Evolutionary conservation across 23 tunicate species (phyloP).

Genomic region (Clavelina lepadiformis): DNA sequence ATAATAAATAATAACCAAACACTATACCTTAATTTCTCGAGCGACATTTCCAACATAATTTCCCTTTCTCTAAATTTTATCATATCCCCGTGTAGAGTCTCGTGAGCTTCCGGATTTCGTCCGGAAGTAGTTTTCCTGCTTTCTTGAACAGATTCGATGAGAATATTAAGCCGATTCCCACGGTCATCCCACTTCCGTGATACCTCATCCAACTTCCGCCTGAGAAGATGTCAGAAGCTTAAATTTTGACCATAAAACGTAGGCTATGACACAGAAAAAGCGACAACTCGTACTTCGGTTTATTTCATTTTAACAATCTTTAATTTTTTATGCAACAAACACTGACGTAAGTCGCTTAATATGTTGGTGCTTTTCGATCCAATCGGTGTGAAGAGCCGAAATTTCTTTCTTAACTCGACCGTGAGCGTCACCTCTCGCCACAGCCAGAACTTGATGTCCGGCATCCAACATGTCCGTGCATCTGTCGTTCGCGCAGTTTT

Average conservation of each 20-base stretch:
- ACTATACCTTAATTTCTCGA: constrained; percentile 34
- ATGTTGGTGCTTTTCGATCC: constrained; percentile 17
- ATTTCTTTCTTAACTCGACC: constrained; percentile 32
- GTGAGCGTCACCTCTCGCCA: constrained; percentile 21
- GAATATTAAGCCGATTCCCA: constrained; percentile 41
- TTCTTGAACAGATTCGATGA: constrained; percentile 41
- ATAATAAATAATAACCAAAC: too few relatives aligned
- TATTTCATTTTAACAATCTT: too few relatives aligned
- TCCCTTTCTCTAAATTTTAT: constrained; percentile 62
- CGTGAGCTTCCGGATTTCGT: constrained; percentile 8
- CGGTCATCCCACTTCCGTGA: constrained; percentile 24
- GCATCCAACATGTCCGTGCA: constrained; percentile 36
- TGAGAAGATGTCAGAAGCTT: too few relatives aligned
- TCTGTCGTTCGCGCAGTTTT: too few relatives aligned
- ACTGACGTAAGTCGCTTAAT: constrained; percentile 7
- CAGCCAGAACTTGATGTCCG: constrained; percentile 41
- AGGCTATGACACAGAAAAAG: too few relatives aligned
- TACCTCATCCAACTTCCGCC: constrained; percentile 29
- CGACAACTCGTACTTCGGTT: too few relatives aligned
- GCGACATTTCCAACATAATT: constrained; percentile 67
- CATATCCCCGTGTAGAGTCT: constrained; percentile 51
- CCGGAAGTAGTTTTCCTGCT: constrained; percentile 7
- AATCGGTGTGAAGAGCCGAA: constrained; percentile 30
- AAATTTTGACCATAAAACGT: too few relatives aligned
- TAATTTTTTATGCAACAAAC: too few relatives aligned